Base-by-base conservation (phyloP, 1,140 invertebrate genomes). In the Plutomurus gul region DNA sequence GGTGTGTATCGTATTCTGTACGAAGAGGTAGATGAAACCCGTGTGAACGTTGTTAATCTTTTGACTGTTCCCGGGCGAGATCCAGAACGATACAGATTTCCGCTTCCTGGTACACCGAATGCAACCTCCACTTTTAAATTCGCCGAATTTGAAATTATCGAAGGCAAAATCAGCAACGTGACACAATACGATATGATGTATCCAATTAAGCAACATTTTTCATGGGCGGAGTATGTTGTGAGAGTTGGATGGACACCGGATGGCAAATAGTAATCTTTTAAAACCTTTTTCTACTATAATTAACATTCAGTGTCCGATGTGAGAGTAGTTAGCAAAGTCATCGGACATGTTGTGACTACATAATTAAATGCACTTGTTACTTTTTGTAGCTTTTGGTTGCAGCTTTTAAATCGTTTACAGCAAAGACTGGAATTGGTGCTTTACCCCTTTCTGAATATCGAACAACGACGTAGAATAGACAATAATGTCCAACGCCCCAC, bases 21-120 rank as follows among this genome's bases (percentile, higher is more conserved):
- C 85, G 97, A 99, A 88, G 96, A 98, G 87, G 94, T 98, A 0
- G 96, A 99, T 85, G 96, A 99, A 86, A 93, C 92, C 76, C 92
- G 95, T 77, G 97, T 99, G 10, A 96, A 96, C 84, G 91, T 98
- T 80, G 92, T 96, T 84, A 93, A 93, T 85, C 95, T 97, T 83
- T 93, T 95, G 1, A 94, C 93, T 37, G 65, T 80, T 16, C 74
- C 81, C 22, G 80, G 77, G 39, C 39, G 65, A 40, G 78, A 80
- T 39, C 60, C 46, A 22, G 89, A 89, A 83, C 84, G 87, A 72
- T 88, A 87, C 85, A 90, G 96, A 72, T 99, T 98, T 88, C 96
- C 96, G 3, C 88, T 95, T 83, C 94, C 96, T 13, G 96, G 96
- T 18, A 93, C 93, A 49, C 89, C 91, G 0, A 99, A 98, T 87